Conservation (phyloP, 64 coral and sea anemone species). For the Anthopleura sola region DNA sequence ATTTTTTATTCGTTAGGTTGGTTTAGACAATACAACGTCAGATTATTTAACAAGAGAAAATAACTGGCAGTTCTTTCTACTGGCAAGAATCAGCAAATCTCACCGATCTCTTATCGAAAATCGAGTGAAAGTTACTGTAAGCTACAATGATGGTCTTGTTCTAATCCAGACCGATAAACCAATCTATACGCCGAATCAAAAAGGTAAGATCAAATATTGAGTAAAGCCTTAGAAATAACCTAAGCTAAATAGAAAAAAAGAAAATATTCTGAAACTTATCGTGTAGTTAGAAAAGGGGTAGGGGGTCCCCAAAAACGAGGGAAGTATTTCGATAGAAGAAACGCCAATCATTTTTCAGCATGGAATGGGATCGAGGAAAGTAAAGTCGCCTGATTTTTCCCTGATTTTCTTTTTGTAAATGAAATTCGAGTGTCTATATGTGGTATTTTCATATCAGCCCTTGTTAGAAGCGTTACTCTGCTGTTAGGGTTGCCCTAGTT, state of each 20-base stretch:
- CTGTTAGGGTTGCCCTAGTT: no score
- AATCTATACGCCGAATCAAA: constrained; percentile 55
- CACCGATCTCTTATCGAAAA: neutral
- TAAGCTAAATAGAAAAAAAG: no score
- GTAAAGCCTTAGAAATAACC: no score
- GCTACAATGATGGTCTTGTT: constrained; percentile 44
- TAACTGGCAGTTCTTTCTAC: neutral
- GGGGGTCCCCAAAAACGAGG: no score
- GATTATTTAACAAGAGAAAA: neutral
- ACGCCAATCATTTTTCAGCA: no score
- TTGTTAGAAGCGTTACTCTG: no score
- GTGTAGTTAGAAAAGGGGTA: neutral
- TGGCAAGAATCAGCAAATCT: neutral
- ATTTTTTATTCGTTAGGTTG: neutral
- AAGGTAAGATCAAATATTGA: constrained; percentile 20
- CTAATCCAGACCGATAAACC: constrained; percentile 74
- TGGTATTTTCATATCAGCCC: no score
- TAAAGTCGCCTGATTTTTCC: no score
- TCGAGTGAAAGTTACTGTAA: constrained; percentile 40
- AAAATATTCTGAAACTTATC: neutral
- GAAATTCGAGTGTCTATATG: no score
- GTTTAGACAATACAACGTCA: neutral
- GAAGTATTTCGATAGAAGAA: no score
- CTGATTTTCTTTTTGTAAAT: no score
- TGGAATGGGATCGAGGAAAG: no score